Conservation (phyloP, 2,888 invertebrate genomes). For the Fabriciana adippe region DNA sequence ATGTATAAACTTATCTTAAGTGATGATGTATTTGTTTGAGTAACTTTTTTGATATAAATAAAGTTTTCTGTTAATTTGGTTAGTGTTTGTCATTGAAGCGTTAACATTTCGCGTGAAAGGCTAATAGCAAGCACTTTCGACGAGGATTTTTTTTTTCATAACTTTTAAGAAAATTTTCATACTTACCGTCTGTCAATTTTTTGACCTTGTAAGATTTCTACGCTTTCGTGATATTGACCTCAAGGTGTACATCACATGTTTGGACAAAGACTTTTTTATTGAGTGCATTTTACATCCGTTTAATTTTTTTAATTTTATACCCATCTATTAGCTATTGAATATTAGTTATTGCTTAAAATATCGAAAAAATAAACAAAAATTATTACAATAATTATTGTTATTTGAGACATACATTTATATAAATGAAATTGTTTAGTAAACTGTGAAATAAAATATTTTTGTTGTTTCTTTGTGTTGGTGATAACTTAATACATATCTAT, state of each 20-base stretch:
- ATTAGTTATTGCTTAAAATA: no score
- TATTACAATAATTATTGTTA: no score
- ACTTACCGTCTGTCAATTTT: constrained; percentile 36
- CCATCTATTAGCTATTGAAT: no score
- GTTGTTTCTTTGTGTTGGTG: no score
- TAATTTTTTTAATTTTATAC: not conserved
- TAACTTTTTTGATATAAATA: not conserved
- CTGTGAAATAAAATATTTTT: no score
- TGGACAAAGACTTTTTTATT: constrained; percentile 24
- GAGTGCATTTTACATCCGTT: constrained; percentile 13
- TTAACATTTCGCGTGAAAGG: constrained; percentile 38
- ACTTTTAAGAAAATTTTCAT: constrained; percentile 30
- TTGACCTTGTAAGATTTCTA: constrained; percentile 34
- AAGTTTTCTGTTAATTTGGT: constrained; percentile 8
- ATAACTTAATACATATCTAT: no score
- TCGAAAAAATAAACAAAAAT: not conserved
- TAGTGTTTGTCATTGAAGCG: constrained; percentile 32
- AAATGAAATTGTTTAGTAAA: no score
- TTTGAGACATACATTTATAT: no score
- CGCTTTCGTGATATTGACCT: constrained; percentile 25
- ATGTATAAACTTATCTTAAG: constrained; percentile 16
- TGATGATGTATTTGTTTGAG: constrained; percentile 16
- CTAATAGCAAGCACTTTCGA: constrained; percentile 24
- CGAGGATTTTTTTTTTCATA: constrained; percentile 21
- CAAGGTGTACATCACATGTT: constrained; percentile 32